Conservation (phyloP, 1,140 invertebrate species). For the Maniola jurtina region DNA sequence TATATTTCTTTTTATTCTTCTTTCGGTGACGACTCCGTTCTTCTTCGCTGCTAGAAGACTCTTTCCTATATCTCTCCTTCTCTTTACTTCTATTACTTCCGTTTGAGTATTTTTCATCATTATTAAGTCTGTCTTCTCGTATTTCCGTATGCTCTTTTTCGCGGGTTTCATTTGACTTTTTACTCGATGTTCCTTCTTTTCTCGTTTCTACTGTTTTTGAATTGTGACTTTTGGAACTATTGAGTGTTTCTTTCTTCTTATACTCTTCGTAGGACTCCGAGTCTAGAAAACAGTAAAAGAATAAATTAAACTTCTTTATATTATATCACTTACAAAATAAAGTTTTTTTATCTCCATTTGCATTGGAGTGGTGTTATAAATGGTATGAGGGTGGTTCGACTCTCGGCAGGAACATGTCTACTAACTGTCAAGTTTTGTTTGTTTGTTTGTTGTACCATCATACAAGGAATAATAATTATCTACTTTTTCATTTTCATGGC, state of each 20-base stretch:
- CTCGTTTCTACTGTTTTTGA: slow-evolving; percentile 30
- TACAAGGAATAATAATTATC: too few relatives aligned
- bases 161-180: slow-evolving; percentile 30
- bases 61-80: slow-evolving; percentile 43
- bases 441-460: too few relatives aligned
- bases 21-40: slow-evolving; percentile 55
- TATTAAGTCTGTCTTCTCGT: slow-evolving; percentile 36
- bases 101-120: slow-evolving; percentile 39
- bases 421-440: too few relatives aligned
- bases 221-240: slow-evolving; percentile 51
- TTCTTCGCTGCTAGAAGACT: slow-evolving; percentile 58
- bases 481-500: too few relatives aligned
- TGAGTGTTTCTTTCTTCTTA: slow-evolving; percentile 78
- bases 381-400: too few relatives aligned
- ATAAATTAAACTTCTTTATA: not conserved
- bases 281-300: slow-evolving; percentile 77
- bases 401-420: too few relatives aligned
- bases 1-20: slow-evolving; percentile 70
- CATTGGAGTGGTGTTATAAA: too few relatives aligned
- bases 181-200: slow-evolving; percentile 41
- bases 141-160: slow-evolving; percentile 29
- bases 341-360: too few relatives aligned
- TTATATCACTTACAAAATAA: not conserved
- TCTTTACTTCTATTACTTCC: slow-evolving; percentile 39
- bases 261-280: slow-evolving; percentile 84